A percentile compares a stretch with the other conserved stretches of the same genome.
Evolutionary conservation across 2,797 vertebrate genomes (phyloP).

Genomic region (Urocyon cinereoargenteus): DNA sequence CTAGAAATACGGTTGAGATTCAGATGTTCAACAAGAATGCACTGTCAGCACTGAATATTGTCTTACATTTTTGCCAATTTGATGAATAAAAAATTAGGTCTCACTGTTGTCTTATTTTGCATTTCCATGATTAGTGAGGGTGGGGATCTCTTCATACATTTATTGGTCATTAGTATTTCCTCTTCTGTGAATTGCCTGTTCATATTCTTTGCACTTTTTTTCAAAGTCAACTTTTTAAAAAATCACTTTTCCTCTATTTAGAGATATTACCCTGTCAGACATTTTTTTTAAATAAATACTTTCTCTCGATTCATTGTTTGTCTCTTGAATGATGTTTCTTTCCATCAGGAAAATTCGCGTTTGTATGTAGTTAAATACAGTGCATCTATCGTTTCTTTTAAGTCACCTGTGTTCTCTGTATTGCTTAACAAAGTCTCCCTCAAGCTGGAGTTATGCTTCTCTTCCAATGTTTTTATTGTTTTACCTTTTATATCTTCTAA

Average conservation of each 20-base stretch:
- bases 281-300: background rate
- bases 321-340: background rate
- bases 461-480: background rate
- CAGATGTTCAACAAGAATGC: background rate
- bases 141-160: background rate
- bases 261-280: background rate
- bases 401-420: background rate
- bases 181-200: constrained; percentile 23
- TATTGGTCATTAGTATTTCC: background rate
- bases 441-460: background rate
- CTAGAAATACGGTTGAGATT: background rate
- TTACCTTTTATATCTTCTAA: constrained; percentile 15
- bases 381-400: background rate
- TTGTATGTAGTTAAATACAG: background rate
- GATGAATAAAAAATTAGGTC: background rate
- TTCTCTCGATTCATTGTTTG: background rate
- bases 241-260: background rate
- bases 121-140: background rate
- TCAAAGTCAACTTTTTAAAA: background rate
- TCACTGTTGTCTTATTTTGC: background rate
- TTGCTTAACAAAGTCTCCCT: constrained; percentile 20
- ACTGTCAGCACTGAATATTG: background rate
- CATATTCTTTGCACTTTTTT: background rate
- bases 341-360: background rate
- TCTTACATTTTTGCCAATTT: background rate